Conservation (phyloP, 1,140 invertebrate genomes). For the Drosophila erecta region DNA sequence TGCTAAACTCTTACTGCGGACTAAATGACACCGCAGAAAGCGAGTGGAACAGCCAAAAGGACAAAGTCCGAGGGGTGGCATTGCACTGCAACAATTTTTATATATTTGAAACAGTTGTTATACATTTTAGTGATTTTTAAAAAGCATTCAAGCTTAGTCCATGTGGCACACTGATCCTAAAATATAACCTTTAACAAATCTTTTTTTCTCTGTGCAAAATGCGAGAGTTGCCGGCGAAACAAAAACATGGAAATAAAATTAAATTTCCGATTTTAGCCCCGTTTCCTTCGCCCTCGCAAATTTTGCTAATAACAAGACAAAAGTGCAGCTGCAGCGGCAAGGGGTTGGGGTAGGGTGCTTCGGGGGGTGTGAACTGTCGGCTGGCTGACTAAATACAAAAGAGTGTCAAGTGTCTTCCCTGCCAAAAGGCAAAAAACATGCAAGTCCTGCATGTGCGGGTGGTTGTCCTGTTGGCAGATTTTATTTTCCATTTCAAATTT, state of each 20-base stretch:
- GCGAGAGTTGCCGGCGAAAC: conserved; percentile 11
- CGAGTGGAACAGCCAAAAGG: conserved; percentile 48
- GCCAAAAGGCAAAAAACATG: conserved; percentile 62
- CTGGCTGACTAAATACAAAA: conserved; percentile 75
- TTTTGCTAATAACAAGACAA: conserved; percentile 73
- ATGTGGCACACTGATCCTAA: background rate
- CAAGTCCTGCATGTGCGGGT: conserved; percentile 24
- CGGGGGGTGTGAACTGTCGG: conserved; percentile 42
- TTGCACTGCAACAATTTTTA: conserved; percentile 3
- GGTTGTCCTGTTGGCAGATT: conserved; percentile 56
- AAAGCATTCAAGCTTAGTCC: background rate
- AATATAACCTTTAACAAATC: background rate
- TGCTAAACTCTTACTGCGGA: conserved; percentile 56
- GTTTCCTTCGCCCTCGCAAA: conserved; percentile 48
- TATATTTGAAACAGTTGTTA: background rate
- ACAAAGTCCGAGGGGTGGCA: conserved; percentile 54
- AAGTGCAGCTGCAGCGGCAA: conserved; percentile 55
- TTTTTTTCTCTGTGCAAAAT: conserved; percentile 9
- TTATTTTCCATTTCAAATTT: conserved; percentile 67
- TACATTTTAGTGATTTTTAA: background rate
- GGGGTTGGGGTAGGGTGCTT: conserved; percentile 3
- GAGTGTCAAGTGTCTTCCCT: conserved; percentile 77
- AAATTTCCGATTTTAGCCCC: conserved; percentile 71
- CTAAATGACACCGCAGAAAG: conserved; percentile 80
- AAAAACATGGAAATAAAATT: conserved; percentile 83